Evolutionary conservation across 2,797 vertebrate species (phyloP).

Genomic region (Pangasius mekongensis): DNA sequence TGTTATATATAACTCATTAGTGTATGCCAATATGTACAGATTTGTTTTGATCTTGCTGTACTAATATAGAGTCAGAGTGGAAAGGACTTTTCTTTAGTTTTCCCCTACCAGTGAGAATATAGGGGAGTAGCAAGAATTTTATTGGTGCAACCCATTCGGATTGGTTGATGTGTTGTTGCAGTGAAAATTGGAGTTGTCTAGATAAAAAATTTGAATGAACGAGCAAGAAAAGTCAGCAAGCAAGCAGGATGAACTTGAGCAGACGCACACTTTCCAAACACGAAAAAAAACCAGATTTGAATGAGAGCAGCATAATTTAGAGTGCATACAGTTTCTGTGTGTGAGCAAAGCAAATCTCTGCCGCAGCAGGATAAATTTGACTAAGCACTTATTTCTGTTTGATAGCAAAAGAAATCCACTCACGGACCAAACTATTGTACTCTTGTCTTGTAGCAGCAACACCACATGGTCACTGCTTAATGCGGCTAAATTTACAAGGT

Average conservation of each 20-base stretch:
- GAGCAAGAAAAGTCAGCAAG: neutral
- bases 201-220: neutral
- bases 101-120: neutral
- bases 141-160: neutral
- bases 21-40: neutral
- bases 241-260: neutral
- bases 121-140: neutral
- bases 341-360: neutral
- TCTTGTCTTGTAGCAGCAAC: neutral
- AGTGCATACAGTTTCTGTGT: neutral
- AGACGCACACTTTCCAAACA: neutral
- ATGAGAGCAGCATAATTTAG: neutral
- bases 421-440: neutral
- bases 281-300: neutral
- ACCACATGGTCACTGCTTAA: constrained; percentile 8
- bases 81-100: neutral
- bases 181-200: neutral
- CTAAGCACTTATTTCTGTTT: neutral
- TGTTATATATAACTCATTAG: neutral
- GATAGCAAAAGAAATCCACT: neutral
- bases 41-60: neutral
- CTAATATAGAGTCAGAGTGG: neutral
- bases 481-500: neutral
- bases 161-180: neutral
- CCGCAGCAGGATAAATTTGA: neutral